Evolutionary conservation across 2,888 invertebrate genomes (phyloP), one percentile per base, ranked within the genome.

Genomic region (Frankliniella intonsa): DNA sequence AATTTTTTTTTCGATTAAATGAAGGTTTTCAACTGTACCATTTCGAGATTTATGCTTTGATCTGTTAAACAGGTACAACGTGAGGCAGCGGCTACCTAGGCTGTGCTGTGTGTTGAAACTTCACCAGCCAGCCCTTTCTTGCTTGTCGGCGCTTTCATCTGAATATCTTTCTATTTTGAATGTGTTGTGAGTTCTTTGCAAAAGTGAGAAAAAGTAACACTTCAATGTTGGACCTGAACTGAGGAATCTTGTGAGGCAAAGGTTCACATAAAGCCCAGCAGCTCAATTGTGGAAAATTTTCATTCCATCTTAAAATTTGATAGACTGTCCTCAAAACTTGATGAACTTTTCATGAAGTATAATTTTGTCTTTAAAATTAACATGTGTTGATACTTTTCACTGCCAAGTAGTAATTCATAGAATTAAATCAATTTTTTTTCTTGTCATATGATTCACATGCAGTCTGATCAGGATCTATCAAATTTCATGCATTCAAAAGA

Each of bases 1-100:
- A 38, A 2, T 2, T 38, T 38, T 38, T 38, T 5, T 38, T 38
- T 3, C 5, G 38, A 38, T 38, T 10, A 17, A 62, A 62, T 62
- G 5, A 25, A 22, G 69, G 22, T 76, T 22, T 25, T 76, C 69
- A 22, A 76, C 49, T 81, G 25, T 55, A 19, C n/a, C 51, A 82
- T 49, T 82, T 82, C 82, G 69, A 80, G 82, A 82, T 82, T 82
- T 82, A 82, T 80, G 82, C 82, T 82, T 82, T 82, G 82, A 82
- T 82, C 82, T 51, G 50, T 76, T 76, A 25, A 76, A 76, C 69
- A 76, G 69, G 69, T 76, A 76, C 69, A 76, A 76, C 69, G 12
- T 76, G 69, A 25, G 69, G 69, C 69, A 76, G 22, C 69, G 22
- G 25, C 69, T 76, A 22, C 69, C 69, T 22, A 3, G 25, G 69